Evolutionary conservation across 2,797 vertebrate genomes (phyloP), one percentile per base, ranked within the genome.

Genomic region (Thripadectes ignobilis): DNA sequence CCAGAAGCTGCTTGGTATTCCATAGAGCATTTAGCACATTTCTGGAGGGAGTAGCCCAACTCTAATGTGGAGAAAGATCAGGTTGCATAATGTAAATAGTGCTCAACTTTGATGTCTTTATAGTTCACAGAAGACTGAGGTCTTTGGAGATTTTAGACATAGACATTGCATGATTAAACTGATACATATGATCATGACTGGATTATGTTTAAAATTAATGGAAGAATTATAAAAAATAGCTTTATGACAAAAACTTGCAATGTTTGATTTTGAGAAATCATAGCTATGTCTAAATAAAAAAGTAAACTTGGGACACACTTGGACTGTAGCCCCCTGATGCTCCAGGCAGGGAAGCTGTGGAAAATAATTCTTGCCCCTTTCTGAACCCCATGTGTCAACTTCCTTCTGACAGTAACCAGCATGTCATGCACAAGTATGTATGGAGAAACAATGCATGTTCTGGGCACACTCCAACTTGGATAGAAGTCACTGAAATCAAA

Each of bases 1-100:
- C 67, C 61, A 93, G 75, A 86, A 95, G 77, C 41, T 95, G 11
- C 72, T 92, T 87, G 54, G 54, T 82, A 87, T 87, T 87, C 32
- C 81, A 80, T 27, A 91, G 20, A 83, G 34, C 1, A 7, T 71
- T 82, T 86, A 87, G 38, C 21, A 90, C 36, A 55, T 78, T 86
- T 90, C 85, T 92, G 29, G 71, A 79, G 68, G 66, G 84, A 93
- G 14, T 26, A 90, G 61, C 57, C 48, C 41, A 66, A 73, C 32
- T 81, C 38, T 82, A 46, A 79, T 19, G 20, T 68, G 48, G 43
- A n/a, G 14, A 45, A 87, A 85, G 14, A 88, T 29, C 30, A 89
- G 26, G 46, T 27, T 88, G 27, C 62, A 27, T 62, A 81, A 59
- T 39, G 67, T 76, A 94, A 93, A 94, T 74, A 91, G 19, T n/a